phyloP scores from a whole-genome alignment of 2,797 vertebrate genomes.

The Psittacula echo region DNA sequence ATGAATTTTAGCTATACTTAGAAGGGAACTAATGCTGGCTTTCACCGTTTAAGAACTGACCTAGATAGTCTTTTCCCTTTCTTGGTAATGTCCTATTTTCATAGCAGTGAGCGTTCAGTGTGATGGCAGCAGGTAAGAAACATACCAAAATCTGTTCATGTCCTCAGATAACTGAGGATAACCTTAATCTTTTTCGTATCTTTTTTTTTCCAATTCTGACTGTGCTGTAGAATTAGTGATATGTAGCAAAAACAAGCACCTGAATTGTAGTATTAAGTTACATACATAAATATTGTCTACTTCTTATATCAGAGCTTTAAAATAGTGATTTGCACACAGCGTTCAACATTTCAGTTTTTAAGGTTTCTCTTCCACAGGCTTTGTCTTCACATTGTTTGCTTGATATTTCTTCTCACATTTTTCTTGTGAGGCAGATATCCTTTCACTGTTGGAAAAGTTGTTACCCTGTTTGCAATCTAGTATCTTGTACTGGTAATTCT shows the following conservation, averaged over 20 bases:
- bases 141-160: background rate
- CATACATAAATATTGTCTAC: background rate
- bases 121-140: slow-evolving; percentile 20
- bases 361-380: background rate
- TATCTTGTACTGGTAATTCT: background rate
- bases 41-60: slow-evolving; percentile 38
- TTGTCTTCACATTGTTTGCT: background rate
- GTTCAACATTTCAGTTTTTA: background rate
- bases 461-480: background rate
- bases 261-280: background rate
- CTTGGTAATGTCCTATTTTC: background rate
- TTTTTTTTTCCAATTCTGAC: background rate
- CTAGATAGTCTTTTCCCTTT: background rate
- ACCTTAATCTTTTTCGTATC: background rate
- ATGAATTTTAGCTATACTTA: slow-evolving; percentile 46
- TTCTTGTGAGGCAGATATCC: background rate
- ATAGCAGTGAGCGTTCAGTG: background rate
- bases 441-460: background rate
- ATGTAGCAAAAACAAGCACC: background rate
- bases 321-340: background rate
- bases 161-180: background rate
- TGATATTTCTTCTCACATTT: background rate
- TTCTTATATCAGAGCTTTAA: background rate
- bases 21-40: slow-evolving; percentile 14
- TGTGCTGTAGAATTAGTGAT: background rate